Base-by-base conservation (phyloP, 2,888 invertebrate species). In the Lottia scabra region DNA sequence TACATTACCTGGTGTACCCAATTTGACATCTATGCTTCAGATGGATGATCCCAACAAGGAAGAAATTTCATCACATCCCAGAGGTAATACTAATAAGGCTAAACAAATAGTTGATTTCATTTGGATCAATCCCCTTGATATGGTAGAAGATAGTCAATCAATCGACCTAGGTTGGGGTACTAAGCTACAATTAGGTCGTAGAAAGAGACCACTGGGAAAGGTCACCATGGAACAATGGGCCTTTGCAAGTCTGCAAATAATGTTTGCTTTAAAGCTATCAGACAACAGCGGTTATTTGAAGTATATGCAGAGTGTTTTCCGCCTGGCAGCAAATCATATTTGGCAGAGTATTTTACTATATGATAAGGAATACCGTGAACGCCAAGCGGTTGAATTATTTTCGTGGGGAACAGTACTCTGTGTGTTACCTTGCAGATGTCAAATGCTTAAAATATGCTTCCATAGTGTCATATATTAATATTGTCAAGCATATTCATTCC, bases 281-380 rank as follows among this genome's bases (percentile, higher is more conserved):
- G 65, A 65, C 43, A 16, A 26, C 19, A 19, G 65, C 19, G 65
- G 65, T 43, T 65, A 43, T 23, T 16, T n/a, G 38, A 15, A 65
- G 44, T 65, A 38, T 45, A 43, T 43, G 30, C 65, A 30, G 16
- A 43, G 23, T 43, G 43, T 43, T 16, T 44, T 44, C 19, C 43
- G 65, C 1, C 65, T 65, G 13, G 30, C 65, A 10, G 15, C 65
- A 10, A 44, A 65, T 44, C 43, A 65, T 19, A 0, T 65, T 10
- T 65, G 65, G 65, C 38, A 30, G 43, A 43, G 65, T 43, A 43
- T 65, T 13, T n/a, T 44, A 23, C 30, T 65, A 26, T 65, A 45
- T 19, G 65, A 65, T 27, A 65, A 65, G n/a, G 65, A 65, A 23
- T 65, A 65, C 43, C 26, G 65, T 15, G 65, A 65, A 43, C 30